phyloP scores from a whole-genome alignment of 2,888 invertebrate genomes.

The Sipha maydis region DNA sequence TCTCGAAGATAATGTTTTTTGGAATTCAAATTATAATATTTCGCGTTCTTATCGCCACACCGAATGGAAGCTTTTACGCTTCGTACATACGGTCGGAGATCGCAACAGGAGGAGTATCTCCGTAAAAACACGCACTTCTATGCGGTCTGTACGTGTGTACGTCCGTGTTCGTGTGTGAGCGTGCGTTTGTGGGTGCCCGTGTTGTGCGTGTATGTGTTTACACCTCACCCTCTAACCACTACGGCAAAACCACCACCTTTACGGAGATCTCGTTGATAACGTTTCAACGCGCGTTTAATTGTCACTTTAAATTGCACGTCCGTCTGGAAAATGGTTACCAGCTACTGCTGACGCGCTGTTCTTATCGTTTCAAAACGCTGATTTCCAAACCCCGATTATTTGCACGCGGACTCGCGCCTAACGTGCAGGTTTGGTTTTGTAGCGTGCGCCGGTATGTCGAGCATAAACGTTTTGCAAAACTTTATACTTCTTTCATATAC shows the following conservation, averaged over 20 bases:
- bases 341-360: no score
- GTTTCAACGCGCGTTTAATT: no score
- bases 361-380: no score
- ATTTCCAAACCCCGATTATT: no score
- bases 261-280: no score
- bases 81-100: background rate
- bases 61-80: background rate
- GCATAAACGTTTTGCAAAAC: background rate
- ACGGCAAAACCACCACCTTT: no score
- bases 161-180: no score
- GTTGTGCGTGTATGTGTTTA: background rate
- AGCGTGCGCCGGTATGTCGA: background rate
- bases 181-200: background rate
- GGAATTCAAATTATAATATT: slow-evolving; percentile 44
- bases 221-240: no score
- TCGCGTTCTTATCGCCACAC: slow-evolving; percentile 8
- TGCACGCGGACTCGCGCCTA: background rate
- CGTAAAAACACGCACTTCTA: no score
- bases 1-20: background rate
- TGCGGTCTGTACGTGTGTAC: no score
- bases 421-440: background rate
- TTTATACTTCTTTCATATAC: background rate
- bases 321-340: no score
- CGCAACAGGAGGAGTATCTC: background rate
- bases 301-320: no score